These are phyloP conservation scores for Erithacus rubecula DNA, from an alignment of 2,797 vertebrate species.

Conservation along the genomic window DNA sequence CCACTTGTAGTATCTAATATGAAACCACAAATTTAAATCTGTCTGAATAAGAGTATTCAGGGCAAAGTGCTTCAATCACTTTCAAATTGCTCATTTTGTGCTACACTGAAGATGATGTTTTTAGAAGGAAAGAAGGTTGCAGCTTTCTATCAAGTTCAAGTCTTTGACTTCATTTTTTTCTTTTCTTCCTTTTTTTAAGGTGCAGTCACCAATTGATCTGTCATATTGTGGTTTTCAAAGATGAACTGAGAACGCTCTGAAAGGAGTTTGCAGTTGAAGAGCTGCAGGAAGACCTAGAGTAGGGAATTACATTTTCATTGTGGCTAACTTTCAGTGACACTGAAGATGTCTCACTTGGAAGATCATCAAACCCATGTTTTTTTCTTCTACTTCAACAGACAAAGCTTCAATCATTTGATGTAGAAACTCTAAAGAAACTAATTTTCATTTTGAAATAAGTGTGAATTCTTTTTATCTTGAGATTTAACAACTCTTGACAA, in stretches of 20 bases:
- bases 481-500: conserved; percentile 46
- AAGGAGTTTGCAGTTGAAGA: conserved; percentile 30
- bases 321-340: conserved; percentile 46
- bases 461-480: conserved; percentile 57
- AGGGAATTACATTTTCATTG: conserved; percentile 63
- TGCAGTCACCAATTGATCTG: conserved; percentile 34
- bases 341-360: conserved; percentile 50
- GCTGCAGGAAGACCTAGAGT: conserved; percentile 16
- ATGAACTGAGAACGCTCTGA: conserved; percentile 42
- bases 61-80: conserved; percentile 39
- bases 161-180: conserved; percentile 8
- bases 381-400: conserved; percentile 46
- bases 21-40: conserved; percentile 51
- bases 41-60: conserved; percentile 20
- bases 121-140: conserved; percentile 49
- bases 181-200: background rate
- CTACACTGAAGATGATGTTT: conserved; percentile 28
- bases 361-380: conserved; percentile 41
- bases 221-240: conserved; percentile 43
- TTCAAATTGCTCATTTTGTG: conserved; percentile 61
- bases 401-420: conserved; percentile 49
- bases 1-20: conserved; percentile 10
- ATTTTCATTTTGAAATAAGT: conserved; percentile 63
- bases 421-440: conserved; percentile 44
- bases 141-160: conserved; percentile 49